A percentile compares a stretch with the other conserved stretches of the same genome.
Conservation (phyloP, 2,797 vertebrate species). For the Arremon aurantiirostris region DNA sequence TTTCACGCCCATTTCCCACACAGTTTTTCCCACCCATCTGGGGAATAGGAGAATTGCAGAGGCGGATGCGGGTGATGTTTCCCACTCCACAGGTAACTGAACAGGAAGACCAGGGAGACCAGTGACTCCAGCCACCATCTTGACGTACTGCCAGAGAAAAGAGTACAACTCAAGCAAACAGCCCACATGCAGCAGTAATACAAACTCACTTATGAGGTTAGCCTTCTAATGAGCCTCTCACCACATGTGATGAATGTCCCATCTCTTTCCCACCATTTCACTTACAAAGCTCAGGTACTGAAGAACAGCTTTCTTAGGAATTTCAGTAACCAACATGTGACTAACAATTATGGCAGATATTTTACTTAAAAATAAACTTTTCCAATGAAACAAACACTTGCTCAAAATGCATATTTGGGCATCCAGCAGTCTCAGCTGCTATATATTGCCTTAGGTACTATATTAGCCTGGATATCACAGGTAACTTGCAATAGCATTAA, state of each 20-base stretch:
- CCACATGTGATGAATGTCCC: neutral
- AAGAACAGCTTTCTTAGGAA: neutral
- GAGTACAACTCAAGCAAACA: neutral
- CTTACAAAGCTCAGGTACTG: neutral
- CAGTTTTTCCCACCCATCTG: slow-evolving; percentile 93
- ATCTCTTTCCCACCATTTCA: neutral
- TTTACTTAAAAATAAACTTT: neutral
- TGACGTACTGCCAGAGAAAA: slow-evolving; percentile 83
- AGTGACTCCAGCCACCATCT: slow-evolving; percentile 97
- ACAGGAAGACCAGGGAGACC: slow-evolving; percentile 98
- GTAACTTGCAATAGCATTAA: neutral
- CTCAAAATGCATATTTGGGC: neutral
- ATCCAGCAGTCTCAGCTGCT: neutral
- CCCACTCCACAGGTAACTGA: slow-evolving; percentile 93
- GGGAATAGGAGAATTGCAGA: slow-evolving; percentile 94
- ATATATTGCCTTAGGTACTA: neutral
- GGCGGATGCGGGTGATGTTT: slow-evolving; percentile 93
- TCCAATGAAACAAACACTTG: neutral
- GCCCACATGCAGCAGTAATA: neutral
- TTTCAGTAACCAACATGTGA: neutral
- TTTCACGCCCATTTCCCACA: slow-evolving; percentile 90
- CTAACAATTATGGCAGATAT: neutral
- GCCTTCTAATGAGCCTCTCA: neutral
- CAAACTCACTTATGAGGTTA: neutral
- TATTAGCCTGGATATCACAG: neutral